Percentiles rank a stretch among this genome's conserved stretches.
These are phyloP conservation scores for Fundulus diaphanus DNA, from an alignment of 2,797 vertebrate genomes.

Conservation along the genomic window DNA sequence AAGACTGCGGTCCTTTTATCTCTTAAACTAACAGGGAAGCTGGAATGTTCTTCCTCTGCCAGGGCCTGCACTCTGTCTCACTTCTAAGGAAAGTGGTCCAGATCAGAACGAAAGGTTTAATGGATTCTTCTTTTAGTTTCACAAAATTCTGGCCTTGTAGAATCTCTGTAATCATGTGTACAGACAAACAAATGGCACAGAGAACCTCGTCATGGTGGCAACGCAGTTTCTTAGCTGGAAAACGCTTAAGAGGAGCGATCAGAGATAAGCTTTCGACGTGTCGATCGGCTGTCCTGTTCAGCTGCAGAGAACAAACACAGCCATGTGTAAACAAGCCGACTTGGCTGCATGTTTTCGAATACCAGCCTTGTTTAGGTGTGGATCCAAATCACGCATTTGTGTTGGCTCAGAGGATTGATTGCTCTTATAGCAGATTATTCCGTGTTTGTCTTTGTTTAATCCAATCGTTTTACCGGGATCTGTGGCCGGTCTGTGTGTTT, in stretches of 20 bases:
- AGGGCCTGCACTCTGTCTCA: background rate
- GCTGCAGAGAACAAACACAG: conserved; percentile 63
- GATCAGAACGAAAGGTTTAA: background rate
- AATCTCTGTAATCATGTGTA: background rate
- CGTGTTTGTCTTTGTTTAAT: conserved; percentile 80
- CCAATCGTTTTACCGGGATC: conserved; percentile 79
- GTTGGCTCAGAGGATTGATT: conserved; percentile 72
- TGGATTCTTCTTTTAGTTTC: background rate
- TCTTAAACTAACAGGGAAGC: conserved; percentile 1
- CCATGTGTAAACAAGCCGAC: conserved; percentile 67
- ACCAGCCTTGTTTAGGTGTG: conserved; percentile 67
- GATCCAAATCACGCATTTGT: conserved; percentile 71
- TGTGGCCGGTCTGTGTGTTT: conserved; percentile 76
- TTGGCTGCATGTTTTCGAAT: conserved; percentile 66
- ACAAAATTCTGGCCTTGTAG: background rate
- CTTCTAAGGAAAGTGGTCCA: background rate
- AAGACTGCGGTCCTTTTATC: conserved; percentile 21
- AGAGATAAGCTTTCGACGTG: conserved; percentile 57
- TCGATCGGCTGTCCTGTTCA: conserved; percentile 51
- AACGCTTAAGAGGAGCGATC: conserved; percentile 52
- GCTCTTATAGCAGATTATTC: conserved; percentile 76
- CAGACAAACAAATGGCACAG: conserved; percentile 1
- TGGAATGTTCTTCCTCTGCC: background rate
- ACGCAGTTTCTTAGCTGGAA: conserved; percentile 33
- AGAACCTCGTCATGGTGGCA: conserved; percentile 38